A percentile compares a stretch with the other conserved stretches of the same genome.
Evolutionary conservation across 2,797 vertebrate species (phyloP).

Genomic region (Centroberyx gerrardi): DNA sequence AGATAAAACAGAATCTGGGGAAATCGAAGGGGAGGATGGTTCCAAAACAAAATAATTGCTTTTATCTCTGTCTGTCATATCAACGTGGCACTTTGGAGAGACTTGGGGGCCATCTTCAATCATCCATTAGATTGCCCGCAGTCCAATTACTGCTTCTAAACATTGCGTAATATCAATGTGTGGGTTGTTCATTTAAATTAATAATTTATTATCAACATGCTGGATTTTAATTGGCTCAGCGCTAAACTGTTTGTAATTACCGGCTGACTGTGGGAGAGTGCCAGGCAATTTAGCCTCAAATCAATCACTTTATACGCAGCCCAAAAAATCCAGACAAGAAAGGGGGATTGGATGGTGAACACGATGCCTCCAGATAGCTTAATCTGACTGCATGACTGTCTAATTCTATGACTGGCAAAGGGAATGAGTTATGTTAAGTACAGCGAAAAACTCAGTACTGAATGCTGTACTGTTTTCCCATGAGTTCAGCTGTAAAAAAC

Average conservation of each 20-base stretch:
- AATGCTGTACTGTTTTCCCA: background rate
- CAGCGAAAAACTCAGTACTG: background rate
- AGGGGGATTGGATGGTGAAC: slow-evolving; percentile 7
- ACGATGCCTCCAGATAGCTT: slow-evolving; percentile 2
- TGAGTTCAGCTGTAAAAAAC: background rate
- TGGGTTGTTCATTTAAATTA: slow-evolving; percentile 53
- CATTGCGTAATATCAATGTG: slow-evolving; percentile 38
- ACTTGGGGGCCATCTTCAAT: slow-evolving; percentile 57
- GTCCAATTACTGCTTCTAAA: slow-evolving; percentile 64
- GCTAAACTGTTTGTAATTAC: slow-evolving; percentile 65
- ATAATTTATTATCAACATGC: slow-evolving; percentile 58
- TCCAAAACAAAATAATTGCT: slow-evolving; percentile 67
- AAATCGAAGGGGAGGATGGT: slow-evolving; percentile 56
- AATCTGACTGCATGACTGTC: background rate
- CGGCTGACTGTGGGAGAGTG: slow-evolving; percentile 41
- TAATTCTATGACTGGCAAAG: background rate
- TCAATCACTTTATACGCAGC: slow-evolving; percentile 46
- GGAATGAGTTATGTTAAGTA: background rate
- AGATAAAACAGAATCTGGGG: slow-evolving; percentile 63
- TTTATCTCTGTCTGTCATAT: slow-evolving; percentile 52
- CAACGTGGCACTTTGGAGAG: slow-evolving; percentile 49
- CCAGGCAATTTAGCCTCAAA: slow-evolving; percentile 42
- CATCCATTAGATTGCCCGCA: slow-evolving; percentile 47
- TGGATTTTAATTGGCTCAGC: slow-evolving; percentile 59
- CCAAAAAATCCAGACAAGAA: slow-evolving; percentile 25